Conservation (phyloP, 92 coral and sea anemone species). For the Zoanthus sociatus region DNA sequence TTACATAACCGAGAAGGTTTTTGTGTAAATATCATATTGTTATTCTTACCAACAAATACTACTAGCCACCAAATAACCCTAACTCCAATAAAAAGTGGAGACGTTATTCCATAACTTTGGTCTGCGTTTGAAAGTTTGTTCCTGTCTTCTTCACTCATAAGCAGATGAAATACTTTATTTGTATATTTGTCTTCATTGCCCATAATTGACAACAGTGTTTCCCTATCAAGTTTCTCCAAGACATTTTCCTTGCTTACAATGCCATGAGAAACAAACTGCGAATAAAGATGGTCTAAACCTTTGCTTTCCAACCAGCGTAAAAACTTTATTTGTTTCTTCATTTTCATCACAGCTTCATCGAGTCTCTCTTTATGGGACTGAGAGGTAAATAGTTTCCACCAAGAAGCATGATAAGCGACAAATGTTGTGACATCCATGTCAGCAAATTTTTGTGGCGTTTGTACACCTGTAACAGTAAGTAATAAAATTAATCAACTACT, state of each 20-base stretch:
- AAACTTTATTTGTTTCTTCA: conserved; percentile 50
- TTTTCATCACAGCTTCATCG: conserved; percentile 43
- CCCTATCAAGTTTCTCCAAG: conserved; percentile 35
- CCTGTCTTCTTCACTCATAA: conserved; percentile 1
- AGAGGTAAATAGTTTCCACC: conserved; percentile 60
- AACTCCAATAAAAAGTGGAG: conserved; percentile 12
- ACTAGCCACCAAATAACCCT: conserved; percentile 16
- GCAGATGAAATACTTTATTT: conserved; percentile 35
- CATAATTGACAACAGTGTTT: conserved; percentile 34
- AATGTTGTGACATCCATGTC: conserved; percentile 66
- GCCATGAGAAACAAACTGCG: conserved; percentile 28
- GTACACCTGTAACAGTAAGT: conserved; percentile 54
- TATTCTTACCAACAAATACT: conserved; percentile 16
- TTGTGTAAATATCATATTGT: no score
- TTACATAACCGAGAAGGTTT: no score
- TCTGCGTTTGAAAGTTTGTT: neutral
- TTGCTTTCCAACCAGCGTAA: conserved; percentile 60
- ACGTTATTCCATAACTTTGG: neutral
- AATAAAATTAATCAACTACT: neutral
- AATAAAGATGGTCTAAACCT: conserved; percentile 43
- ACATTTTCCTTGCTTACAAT: conserved; percentile 31
- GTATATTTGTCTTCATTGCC: conserved; percentile 27
- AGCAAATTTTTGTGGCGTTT: conserved; percentile 66
- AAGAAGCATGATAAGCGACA: conserved; percentile 62
- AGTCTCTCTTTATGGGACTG: conserved; percentile 49